Percentiles rank a stretch among this genome's conserved stretches.
phyloP scores from a whole-genome alignment of 2,888 invertebrate genomes.

The Steromphala cineraria region DNA sequence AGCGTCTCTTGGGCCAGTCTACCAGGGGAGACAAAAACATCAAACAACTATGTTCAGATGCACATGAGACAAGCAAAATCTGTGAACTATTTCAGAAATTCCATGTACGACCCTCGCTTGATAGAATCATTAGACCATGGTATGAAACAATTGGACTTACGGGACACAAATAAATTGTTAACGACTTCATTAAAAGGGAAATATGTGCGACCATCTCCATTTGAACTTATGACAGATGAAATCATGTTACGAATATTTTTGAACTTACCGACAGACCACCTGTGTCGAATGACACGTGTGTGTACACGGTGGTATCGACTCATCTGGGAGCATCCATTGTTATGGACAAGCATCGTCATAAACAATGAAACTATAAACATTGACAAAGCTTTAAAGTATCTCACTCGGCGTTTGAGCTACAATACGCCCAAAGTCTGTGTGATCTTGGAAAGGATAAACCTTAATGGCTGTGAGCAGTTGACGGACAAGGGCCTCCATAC shows the following conservation, averaged over 20 bases:
- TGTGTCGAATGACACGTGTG: constrained; percentile 84
- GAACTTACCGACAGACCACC: constrained; percentile 83
- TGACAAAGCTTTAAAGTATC: constrained; percentile 80
- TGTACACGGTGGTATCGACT: constrained; percentile 86
- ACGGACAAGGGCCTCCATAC: constrained; percentile 87
- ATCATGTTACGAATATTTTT: constrained; percentile 83
- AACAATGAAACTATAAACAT: constrained; percentile 81
- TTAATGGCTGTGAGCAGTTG: constrained; percentile 83
- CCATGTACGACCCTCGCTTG: constrained; percentile 47
- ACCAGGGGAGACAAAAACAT: constrained; percentile 40
- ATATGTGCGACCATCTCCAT: constrained; percentile 54
- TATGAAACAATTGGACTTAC: constrained; percentile 46
- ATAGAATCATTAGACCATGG: constrained; percentile 39
- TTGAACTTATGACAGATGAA: constrained; percentile 80
- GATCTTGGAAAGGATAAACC: constrained; percentile 81
- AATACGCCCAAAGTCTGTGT: constrained; percentile 83
- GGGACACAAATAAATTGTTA: constrained; percentile 51
- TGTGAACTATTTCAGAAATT: constrained; percentile 28
- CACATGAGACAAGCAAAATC: constrained; percentile 28
- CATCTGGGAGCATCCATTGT: constrained; percentile 83
- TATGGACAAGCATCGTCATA: constrained; percentile 84
- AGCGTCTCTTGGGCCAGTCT: constrained; percentile 47
- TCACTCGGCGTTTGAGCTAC: constrained; percentile 82
- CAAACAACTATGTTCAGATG: constrained; percentile 44
- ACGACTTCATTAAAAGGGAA: constrained; percentile 47